phyloP scores from a whole-genome alignment of 1,140 invertebrate species.

The Bradysia coprophila region DNA sequence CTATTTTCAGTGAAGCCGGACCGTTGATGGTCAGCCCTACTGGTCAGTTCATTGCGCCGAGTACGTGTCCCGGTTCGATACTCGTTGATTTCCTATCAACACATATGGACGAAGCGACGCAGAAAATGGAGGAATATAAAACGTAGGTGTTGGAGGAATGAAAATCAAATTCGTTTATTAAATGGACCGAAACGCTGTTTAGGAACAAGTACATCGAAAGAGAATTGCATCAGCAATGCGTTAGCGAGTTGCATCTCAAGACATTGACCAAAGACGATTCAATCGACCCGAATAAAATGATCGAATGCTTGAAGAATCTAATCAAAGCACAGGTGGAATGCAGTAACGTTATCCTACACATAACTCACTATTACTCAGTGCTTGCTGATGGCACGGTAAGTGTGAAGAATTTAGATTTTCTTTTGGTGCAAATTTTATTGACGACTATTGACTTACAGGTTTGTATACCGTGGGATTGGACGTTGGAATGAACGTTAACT shows the following conservation, averaged over 20 bases:
- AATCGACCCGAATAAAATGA: constrained; percentile 76
- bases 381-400: constrained; percentile 72
- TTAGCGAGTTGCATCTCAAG: constrained; percentile 41
- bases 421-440: too few relatives aligned
- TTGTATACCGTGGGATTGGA: constrained; percentile 79
- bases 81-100: constrained; percentile 67
- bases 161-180: constrained; percentile 1
- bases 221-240: constrained; percentile 43
- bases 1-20: constrained; percentile 61
- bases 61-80: constrained; percentile 68
- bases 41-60: constrained; percentile 80
- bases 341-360: constrained; percentile 40
- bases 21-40: constrained; percentile 85
- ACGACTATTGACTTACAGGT: too few relatives aligned
- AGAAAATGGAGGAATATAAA: constrained; percentile 50
- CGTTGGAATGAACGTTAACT: background rate
- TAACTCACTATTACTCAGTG: constrained; percentile 84
- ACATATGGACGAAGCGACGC: constrained; percentile 51
- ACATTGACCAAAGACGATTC: constrained; percentile 74
- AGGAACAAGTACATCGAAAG: constrained; percentile 62
- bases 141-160: constrained; percentile 42
- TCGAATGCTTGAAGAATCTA: constrained; percentile 56
- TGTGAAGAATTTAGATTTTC: too few relatives aligned
- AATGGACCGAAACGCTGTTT: background rate
- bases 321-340: constrained; percentile 29